Evolutionary conservation across 2,113 vertebrate genomes (phyloP).

Genomic region (Oreochromis spilurus): DNA sequence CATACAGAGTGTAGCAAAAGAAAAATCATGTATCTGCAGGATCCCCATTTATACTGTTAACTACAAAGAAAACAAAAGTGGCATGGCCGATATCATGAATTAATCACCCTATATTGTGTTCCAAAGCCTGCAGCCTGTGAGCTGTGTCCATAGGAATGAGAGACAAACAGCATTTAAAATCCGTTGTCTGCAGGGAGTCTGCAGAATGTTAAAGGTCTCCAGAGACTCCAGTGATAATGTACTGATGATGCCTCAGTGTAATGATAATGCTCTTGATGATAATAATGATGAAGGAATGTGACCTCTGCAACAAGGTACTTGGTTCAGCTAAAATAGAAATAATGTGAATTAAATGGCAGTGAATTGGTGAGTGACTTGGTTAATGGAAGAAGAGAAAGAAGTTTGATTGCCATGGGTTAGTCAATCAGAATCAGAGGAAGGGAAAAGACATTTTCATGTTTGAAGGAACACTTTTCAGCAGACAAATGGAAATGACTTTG

Average conservation of each 20-base stretch:
- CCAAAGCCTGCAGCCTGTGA: background rate
- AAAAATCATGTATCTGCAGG: background rate
- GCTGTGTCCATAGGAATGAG: background rate
- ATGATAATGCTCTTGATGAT: background rate
- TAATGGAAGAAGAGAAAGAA: background rate
- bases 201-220: background rate
- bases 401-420: background rate
- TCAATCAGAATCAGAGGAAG: background rate
- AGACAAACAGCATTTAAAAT: background rate
- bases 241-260: background rate
- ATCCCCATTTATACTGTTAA: background rate
- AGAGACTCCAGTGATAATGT: background rate
- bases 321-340: background rate
- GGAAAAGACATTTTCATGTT: background rate
- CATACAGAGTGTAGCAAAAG: background rate
- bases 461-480: background rate
- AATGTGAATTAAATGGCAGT: background rate
- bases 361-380: background rate
- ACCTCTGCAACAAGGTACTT: constrained; percentile 1
- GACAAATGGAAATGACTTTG: background rate
- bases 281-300: background rate
- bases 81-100: background rate
- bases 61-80: background rate
- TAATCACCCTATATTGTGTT: background rate
- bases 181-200: background rate